Evolutionary conservation across 1,140 invertebrate species (phyloP).

Genomic region (Bilobella aurantiaca): DNA sequence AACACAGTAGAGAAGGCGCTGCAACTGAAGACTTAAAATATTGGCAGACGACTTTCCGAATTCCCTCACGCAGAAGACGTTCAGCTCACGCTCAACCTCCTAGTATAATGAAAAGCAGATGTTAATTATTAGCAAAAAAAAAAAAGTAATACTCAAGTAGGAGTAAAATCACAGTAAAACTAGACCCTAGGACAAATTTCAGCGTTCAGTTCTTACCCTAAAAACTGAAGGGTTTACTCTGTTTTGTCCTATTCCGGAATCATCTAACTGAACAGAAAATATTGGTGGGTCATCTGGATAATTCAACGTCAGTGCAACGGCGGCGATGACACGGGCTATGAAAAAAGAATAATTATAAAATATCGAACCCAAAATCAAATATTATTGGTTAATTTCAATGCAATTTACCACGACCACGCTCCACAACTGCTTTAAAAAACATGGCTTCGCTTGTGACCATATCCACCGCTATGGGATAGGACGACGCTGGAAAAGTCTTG

Average conservation of each 20-base stretch:
- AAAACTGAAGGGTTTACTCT: slow-evolving; percentile 55
- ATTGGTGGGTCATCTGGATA: slow-evolving; percentile 68
- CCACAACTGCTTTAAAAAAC: slow-evolving; percentile 44
- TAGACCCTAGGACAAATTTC: background rate
- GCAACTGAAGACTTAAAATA: slow-evolving; percentile 63
- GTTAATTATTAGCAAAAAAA: no score
- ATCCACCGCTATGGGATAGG: background rate
- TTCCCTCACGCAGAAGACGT: slow-evolving; percentile 49
- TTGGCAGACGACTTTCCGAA: slow-evolving; percentile 39
- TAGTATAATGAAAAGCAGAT: no score
- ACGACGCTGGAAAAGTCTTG: background rate
- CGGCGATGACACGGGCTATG: slow-evolving; percentile 59
- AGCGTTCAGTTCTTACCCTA: slow-evolving; percentile 40
- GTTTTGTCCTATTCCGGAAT: slow-evolving; percentile 56
- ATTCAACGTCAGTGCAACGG: slow-evolving; percentile 64
- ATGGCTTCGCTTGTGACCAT: background rate
- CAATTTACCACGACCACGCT: slow-evolving; percentile 52
- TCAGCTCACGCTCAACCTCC: slow-evolving; percentile 64
- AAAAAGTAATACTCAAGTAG: slow-evolving; percentile 7
- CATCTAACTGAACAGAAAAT: slow-evolving; percentile 51
- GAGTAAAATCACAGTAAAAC: slow-evolving; percentile 40
- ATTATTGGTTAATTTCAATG: slow-evolving; percentile 17
- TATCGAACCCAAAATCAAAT: slow-evolving; percentile 1
- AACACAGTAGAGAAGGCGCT: slow-evolving; percentile 66
- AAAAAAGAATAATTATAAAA: slow-evolving; percentile 16